Conservation (phyloP, 2,113 vertebrate genomes). For the Percopsis transmontana region DNA sequence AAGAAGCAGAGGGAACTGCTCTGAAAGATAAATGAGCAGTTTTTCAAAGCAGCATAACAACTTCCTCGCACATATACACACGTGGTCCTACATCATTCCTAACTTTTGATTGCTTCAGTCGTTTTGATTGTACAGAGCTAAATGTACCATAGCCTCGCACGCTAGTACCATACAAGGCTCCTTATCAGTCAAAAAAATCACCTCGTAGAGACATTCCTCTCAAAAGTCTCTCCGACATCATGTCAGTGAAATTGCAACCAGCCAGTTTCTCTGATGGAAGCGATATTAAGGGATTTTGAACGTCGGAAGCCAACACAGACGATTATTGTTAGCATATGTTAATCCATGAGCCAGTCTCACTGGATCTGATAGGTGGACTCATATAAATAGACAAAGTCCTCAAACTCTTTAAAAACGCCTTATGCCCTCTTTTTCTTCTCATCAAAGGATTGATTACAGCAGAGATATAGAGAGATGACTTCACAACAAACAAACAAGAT, state of each 20-base stretch:
- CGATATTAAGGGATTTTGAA: constrained; percentile 55
- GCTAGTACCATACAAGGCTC: constrained; percentile 30
- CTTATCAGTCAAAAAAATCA: constrained; percentile 54
- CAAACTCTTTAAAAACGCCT: constrained; percentile 9
- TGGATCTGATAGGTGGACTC: constrained; percentile 17
- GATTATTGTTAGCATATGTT: constrained; percentile 66
- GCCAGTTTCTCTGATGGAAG: constrained; percentile 51
- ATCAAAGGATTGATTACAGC: constrained; percentile 19
- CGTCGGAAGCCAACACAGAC: constrained; percentile 43
- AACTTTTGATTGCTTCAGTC: constrained; percentile 44
- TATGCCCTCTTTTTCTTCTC: constrained; percentile 1
- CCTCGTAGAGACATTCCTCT: constrained; percentile 45
- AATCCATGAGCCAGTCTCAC: constrained; percentile 37
- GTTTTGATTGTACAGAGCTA: constrained; percentile 47
- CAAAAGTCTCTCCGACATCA: constrained; percentile 40
- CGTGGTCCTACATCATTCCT: constrained; percentile 22
- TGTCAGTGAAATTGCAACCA: constrained; percentile 62
- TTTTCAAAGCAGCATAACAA: constrained; percentile 14
- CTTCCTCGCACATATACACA: constrained; percentile 6
- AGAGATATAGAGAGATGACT: constrained; percentile 12
- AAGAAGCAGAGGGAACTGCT: not conserved
- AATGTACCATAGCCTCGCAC: constrained; percentile 50
- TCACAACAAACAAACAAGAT: not conserved
- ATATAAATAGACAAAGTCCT: constrained; percentile 18
- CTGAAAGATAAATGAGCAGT: not conserved